Percentiles rank a stretch among this genome's conserved stretches.
Conservation (phyloP, 2,888 invertebrate species). For the Polydrusus tereticollis region DNA sequence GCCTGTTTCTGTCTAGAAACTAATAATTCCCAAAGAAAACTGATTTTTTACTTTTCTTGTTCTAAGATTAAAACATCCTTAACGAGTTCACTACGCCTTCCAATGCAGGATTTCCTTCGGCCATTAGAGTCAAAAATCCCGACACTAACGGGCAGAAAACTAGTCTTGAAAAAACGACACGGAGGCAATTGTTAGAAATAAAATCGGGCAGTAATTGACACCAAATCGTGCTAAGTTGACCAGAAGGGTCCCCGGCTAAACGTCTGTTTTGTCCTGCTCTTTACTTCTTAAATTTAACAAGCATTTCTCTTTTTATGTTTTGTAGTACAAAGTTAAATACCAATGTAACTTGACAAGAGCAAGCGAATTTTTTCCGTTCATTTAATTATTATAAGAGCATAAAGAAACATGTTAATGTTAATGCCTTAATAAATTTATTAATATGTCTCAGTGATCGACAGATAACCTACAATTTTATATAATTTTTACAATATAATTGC, state of each 20-base stretch:
- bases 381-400: constrained; percentile 8
- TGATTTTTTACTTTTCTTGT: background rate
- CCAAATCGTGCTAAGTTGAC: constrained; percentile 59
- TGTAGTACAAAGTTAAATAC: constrained; percentile 30
- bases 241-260: constrained; percentile 52
- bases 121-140: constrained; percentile 44
- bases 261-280: constrained; percentile 33
- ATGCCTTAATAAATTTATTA: no score
- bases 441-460: no score
- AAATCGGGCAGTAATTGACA: constrained; percentile 62
- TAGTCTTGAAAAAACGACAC: constrained; percentile 57
- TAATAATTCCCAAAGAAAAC: background rate
- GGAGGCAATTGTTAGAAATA: constrained; percentile 59
- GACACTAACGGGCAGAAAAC: constrained; percentile 56
- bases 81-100: background rate
- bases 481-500: no score
- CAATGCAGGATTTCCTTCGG: constrained; percentile 13
- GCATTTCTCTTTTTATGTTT: constrained; percentile 35
- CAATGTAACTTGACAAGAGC: constrained; percentile 40
- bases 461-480: no score
- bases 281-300: constrained; percentile 41
- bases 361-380: constrained; percentile 17
- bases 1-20: background rate
- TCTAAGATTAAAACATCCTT: constrained; percentile 8
- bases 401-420: background rate